phyloP scores from a whole-genome alignment of 1,140 invertebrate species.

The Orius laevigatus region DNA sequence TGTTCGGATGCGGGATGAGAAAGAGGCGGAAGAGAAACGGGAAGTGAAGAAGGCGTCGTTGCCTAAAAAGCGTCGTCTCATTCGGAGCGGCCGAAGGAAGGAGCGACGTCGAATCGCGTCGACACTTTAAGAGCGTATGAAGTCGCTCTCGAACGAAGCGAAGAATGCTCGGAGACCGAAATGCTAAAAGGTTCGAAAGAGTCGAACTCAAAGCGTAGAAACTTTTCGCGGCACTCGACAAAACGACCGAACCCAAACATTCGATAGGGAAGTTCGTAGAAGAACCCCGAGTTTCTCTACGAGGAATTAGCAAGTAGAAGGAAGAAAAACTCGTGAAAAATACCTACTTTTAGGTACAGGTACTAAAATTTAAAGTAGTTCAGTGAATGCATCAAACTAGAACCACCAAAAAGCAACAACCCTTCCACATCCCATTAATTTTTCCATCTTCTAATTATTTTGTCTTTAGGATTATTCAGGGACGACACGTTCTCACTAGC shows the following conservation, averaged over 20 bases:
- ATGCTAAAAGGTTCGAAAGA: constrained; percentile 52
- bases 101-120: constrained; percentile 39
- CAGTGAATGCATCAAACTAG: too few relatives aligned
- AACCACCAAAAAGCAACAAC: too few relatives aligned
- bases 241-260: constrained; percentile 29
- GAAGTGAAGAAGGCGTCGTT: not conserved
- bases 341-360: constrained; percentile 63
- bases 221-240: constrained; percentile 36
- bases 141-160: constrained; percentile 50
- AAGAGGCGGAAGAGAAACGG: constrained; percentile 34
- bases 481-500: constrained; percentile 78
- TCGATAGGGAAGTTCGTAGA: constrained; percentile 57
- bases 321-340: constrained; percentile 42
- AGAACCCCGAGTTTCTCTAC: constrained; percentile 59
- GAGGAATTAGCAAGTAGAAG: constrained; percentile 63
- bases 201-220: constrained; percentile 63
- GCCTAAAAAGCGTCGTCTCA: too few relatives aligned
- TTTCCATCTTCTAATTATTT: not conserved
- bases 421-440: too few relatives aligned
- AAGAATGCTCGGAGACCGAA: constrained; percentile 58
- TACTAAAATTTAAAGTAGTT: constrained; percentile 16
- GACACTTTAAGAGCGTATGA: constrained; percentile 64
- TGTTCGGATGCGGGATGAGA: constrained; percentile 69
- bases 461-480: constrained; percentile 66
- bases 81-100: not conserved